Conservation (phyloP, 2,888 invertebrate species). For the Eustalomyia histrio region DNA sequence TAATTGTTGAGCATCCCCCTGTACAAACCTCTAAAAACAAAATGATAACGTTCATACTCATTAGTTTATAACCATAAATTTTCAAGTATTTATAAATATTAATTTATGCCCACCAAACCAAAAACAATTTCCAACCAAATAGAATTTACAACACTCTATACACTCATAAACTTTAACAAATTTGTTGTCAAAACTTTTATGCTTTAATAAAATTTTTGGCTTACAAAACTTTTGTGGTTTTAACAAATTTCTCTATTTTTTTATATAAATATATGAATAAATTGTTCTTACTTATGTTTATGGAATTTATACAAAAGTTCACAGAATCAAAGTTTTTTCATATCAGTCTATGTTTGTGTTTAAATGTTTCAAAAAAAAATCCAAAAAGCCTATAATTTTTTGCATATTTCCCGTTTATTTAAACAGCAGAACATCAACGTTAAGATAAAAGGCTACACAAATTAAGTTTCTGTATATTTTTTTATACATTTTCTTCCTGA, state of each 20-base stretch:
- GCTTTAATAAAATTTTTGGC: constrained; percentile 40
- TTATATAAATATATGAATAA: neutral
- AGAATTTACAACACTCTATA: constrained; percentile 47
- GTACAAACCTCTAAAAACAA: neutral
- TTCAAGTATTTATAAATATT: constrained; percentile 29
- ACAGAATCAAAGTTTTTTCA: constrained; percentile 31
- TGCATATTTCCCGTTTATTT: constrained; percentile 21
- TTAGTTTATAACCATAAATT: constrained; percentile 29
- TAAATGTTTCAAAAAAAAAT: constrained; percentile 3
- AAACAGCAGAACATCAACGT: neutral
- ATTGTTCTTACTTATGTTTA: constrained; percentile 2
- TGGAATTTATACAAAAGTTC: constrained; percentile 8
- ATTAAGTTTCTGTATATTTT: constrained; percentile 41
- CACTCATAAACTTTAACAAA: constrained; percentile 57
- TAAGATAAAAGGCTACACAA: constrained; percentile 49
- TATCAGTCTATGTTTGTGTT: neutral
- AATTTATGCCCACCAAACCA: constrained; percentile 45
- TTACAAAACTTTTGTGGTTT: constrained; percentile 43
- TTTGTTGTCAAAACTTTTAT: constrained; percentile 60
- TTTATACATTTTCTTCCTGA: constrained; percentile 44
- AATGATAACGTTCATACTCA: neutral
- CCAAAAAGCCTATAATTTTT: constrained; percentile 48
- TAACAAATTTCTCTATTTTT: neutral
- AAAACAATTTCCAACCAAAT: constrained; percentile 40
- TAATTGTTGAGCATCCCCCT: neutral